These are phyloP conservation scores for Xiphias gladius DNA, from an alignment of 2,113 vertebrate genomes.

Conservation along the genomic window DNA sequence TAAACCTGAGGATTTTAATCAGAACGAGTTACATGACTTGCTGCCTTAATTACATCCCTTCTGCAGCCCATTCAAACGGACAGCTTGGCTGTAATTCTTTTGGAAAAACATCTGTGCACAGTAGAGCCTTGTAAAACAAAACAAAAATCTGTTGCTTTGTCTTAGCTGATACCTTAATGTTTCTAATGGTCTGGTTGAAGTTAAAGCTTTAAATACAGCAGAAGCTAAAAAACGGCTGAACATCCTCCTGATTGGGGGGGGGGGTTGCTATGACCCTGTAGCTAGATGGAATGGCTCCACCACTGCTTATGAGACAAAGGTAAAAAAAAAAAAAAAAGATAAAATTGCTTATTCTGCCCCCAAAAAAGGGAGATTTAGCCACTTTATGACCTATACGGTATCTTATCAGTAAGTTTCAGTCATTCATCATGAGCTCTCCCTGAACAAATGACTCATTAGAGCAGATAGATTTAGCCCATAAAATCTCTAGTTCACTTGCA, in stretches of 20 bases:
- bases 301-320: neutral
- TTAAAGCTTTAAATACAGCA: neutral
- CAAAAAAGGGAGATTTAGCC: neutral
- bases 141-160: neutral
- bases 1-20: neutral
- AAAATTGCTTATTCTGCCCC: too few relatives aligned
- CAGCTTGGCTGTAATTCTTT: neutral
- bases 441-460: conserved; percentile 49
- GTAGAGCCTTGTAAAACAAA: neutral
- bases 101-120: neutral
- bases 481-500: conserved; percentile 30
- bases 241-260: neutral
- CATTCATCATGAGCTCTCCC: neutral
- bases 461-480: conserved; percentile 13
- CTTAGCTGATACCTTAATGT: neutral
- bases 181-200: neutral
- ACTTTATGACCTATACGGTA: neutral
- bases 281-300: too few relatives aligned
- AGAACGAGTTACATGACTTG: neutral
- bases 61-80: neutral
- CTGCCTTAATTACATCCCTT: neutral
- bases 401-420: neutral
- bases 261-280: too few relatives aligned
- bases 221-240: neutral
- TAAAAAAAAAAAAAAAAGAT: neutral